phyloP scores from a whole-genome alignment of 2,113 vertebrate genomes.

The Galeopterus variegatus region DNA sequence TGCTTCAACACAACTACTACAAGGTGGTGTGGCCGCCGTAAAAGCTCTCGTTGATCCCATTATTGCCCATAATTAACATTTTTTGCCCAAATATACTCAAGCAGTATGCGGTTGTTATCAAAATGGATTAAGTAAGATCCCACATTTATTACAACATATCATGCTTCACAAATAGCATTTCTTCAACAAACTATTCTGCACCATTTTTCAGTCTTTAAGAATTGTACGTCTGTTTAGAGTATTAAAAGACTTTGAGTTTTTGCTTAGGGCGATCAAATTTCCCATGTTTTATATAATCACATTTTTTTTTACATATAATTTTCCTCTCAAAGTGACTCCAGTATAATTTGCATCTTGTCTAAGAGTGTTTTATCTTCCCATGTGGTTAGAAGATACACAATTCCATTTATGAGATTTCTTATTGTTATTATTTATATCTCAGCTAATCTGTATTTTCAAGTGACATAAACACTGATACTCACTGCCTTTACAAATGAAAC shows the following conservation, averaged over 20 bases:
- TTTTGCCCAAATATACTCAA: slow-evolving; percentile 58
- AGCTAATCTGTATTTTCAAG: slow-evolving; percentile 38
- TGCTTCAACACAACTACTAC: slow-evolving; percentile 58
- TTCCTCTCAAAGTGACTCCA: not conserved
- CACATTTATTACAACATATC: slow-evolving; percentile 48
- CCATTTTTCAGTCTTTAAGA: slow-evolving; percentile 21
- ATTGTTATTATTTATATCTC: not conserved
- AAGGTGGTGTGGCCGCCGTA: not conserved
- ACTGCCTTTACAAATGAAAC: slow-evolving; percentile 32
- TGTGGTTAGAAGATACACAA: not conserved
- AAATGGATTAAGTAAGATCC: slow-evolving; percentile 61
- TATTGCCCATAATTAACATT: slow-evolving; percentile 63
- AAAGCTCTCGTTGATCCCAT: not conserved
- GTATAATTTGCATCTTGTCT: not conserved
- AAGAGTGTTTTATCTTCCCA: slow-evolving; percentile 41
- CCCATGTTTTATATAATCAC: not conserved
- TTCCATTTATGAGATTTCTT: not conserved
- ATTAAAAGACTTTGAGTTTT: not conserved
- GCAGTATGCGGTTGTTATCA: slow-evolving; percentile 19
- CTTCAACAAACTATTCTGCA: not conserved
- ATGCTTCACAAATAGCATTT: slow-evolving; percentile 2
- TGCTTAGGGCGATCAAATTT: not conserved
- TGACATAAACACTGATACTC: not conserved
- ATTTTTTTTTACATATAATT: not conserved
- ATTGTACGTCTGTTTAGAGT: not conserved